A percentile compares a stretch with the other conserved stretches of the same genome.
phyloP scores from a whole-genome alignment of 2,888 invertebrate genomes.

The Balanococcus diminutus region DNA sequence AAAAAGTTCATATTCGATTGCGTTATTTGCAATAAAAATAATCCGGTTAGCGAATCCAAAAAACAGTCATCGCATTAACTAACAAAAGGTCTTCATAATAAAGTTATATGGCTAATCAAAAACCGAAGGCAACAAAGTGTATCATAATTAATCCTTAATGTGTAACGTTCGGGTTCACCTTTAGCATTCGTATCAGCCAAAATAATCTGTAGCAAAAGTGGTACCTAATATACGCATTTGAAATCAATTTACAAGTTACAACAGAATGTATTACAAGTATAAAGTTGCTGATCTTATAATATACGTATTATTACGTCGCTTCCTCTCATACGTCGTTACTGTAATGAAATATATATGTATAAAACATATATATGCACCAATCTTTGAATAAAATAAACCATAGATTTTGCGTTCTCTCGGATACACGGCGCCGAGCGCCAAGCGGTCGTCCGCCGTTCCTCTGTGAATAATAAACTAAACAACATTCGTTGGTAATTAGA shows the following conservation, averaged over 20 bases:
- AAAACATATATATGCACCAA: neutral
- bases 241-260: conserved; percentile 14
- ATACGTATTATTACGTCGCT: neutral
- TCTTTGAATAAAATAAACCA: neutral
- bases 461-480: neutral
- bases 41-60: neutral
- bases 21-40: neutral
- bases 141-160: neutral
- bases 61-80: neutral
- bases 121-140: neutral
- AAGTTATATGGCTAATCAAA: conserved; percentile 30
- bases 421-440: neutral
- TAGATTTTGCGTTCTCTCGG: neutral
- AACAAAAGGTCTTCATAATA: conserved; percentile 15
- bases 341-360: neutral
- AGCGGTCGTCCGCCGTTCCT: neutral
- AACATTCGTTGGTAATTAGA: neutral
- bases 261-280: neutral
- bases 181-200: conserved; percentile 4
- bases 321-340: neutral
- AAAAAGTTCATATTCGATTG: conserved; percentile 11
- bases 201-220: conserved; percentile 10
- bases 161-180: neutral
- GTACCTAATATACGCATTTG: neutral
- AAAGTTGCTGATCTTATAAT: neutral